Evolutionary conservation across 2,888 invertebrate species (phyloP).

Genomic region (Hoplodrina blanda): DNA sequence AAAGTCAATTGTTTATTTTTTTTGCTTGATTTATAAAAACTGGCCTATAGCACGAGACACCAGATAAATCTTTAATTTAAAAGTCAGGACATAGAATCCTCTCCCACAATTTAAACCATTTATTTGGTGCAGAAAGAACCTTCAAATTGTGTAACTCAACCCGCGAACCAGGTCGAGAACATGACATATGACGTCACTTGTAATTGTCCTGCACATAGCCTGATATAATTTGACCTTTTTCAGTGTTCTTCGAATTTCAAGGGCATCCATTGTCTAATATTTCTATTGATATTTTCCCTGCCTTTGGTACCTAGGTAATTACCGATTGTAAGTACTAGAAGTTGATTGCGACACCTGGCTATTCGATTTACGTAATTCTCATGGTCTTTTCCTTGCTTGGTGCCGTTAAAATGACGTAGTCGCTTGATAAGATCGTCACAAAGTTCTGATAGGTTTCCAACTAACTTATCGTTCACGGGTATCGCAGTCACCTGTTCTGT

Average conservation of each 20-base stretch:
- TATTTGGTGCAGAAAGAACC: background rate
- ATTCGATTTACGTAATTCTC: slow-evolving; percentile 38
- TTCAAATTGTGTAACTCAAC: slow-evolving; percentile 16
- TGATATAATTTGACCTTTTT: slow-evolving; percentile 58
- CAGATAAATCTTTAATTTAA: background rate
- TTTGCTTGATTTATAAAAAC: slow-evolving; percentile 21
- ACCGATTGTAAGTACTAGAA: slow-evolving; percentile 43
- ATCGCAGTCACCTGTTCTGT: slow-evolving; percentile 20
- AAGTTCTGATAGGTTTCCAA: slow-evolving; percentile 16
- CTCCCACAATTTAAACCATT: background rate
- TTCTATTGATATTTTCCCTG: slow-evolving; percentile 46
- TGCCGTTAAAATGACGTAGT: slow-evolving; percentile 17
- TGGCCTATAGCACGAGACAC: slow-evolving; percentile 3
- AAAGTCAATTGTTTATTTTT: slow-evolving; percentile 8
- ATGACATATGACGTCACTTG: slow-evolving; percentile 48
- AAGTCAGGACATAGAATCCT: background rate
- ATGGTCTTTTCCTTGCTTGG: slow-evolving; percentile 42
- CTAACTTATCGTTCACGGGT: slow-evolving; percentile 31
- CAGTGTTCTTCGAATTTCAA: slow-evolving; percentile 53
- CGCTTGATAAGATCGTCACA: slow-evolving; percentile 14
- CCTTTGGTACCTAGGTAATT: slow-evolving; percentile 34
- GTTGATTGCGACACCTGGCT: slow-evolving; percentile 45
- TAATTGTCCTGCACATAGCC: slow-evolving; percentile 41
- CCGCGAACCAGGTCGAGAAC: slow-evolving; percentile 30
- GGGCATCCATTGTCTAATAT: slow-evolving; percentile 60